Evolutionary conservation across 1,140 invertebrate genomes (phyloP).

Genomic region (Glossosoma conforme): DNA sequence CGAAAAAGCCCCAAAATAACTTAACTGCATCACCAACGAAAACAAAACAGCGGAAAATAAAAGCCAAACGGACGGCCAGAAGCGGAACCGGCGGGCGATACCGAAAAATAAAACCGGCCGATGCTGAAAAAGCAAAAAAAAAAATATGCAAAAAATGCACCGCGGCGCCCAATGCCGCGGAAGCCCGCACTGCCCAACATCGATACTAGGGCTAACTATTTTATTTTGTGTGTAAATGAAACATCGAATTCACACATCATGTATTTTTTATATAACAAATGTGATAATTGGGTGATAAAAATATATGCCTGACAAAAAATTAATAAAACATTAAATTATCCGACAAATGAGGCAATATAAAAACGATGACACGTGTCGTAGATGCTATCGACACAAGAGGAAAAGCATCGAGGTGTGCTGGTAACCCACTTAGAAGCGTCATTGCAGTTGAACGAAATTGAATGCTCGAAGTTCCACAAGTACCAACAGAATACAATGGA

Average conservation of each 20-base stretch:
- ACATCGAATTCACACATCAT: not conserved
- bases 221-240: not conserved
- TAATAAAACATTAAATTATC: too few relatives aligned
- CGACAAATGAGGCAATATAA: too few relatives aligned
- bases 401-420: too few relatives aligned
- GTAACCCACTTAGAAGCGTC: too few relatives aligned
- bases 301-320: too few relatives aligned
- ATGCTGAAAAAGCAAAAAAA: conserved; percentile 10
- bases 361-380: too few relatives aligned
- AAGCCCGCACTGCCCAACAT: not conserved
- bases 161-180: not conserved
- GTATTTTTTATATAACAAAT: too few relatives aligned
- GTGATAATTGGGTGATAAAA: too few relatives aligned
- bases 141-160: not conserved
- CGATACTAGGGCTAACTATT: not conserved
- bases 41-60: conserved; percentile 33
- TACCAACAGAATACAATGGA: too few relatives aligned
- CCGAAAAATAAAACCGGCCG: conserved; percentile 49
- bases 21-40: conserved; percentile 44
- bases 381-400: too few relatives aligned
- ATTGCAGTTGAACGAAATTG: too few relatives aligned
- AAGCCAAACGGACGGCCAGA: conserved; percentile 13
- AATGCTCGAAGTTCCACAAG: too few relatives aligned
- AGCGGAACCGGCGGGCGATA: conserved; percentile 43
- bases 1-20: conserved; percentile 46